Base-by-base conservation (phyloP, 2,797 vertebrate genomes). In the Phoebastria nigripes region DNA sequence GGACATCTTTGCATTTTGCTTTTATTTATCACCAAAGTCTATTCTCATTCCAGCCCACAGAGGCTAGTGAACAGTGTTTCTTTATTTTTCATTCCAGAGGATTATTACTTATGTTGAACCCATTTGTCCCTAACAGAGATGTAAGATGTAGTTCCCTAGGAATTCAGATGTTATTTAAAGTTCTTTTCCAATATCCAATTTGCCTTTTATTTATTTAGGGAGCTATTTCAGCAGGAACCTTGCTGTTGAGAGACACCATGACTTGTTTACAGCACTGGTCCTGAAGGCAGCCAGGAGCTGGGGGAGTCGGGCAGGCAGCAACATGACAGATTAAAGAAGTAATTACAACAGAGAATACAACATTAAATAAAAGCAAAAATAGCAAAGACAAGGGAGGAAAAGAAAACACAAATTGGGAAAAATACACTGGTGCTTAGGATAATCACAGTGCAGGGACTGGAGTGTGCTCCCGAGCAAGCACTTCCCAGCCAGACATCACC, bases 101-200 rank as follows among this genome's bases (percentile, higher is more conserved):
- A 37, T 11, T 59, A 82, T 95, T 96, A 93, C 49, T 94, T 92
- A 79, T 6, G n/a, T 66, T 62, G 56, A 96, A 91, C 62, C 59
- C 79, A 80, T 95, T 93, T 92, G 93, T 97, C 87, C 96, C 71
- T 69, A 91, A 96, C 52, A 35, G 69, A 95, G 67, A 96, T 81
- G 47, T 59, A 89, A 96, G 89, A 96, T 67, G 73, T 77, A 93
- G 94, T 89, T 97, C 91, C 78, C 82, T 59, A 66, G 94, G 85
- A 98, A 97, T 94, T 94, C 87, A 78, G 89, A 96, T 84, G 87
- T 96, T 94, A 97, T 97, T 96, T 96, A 94, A 97, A 97, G 95
- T 93, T 97, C 73, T 97, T 97, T 95, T 94, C 81, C 85, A 87
- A 86, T 93, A 97, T 91, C 95, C 93, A 97, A 94, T 97, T 97